Conservation (phyloP, 2,113 vertebrate species). For the Xyliphius kryptos region DNA sequence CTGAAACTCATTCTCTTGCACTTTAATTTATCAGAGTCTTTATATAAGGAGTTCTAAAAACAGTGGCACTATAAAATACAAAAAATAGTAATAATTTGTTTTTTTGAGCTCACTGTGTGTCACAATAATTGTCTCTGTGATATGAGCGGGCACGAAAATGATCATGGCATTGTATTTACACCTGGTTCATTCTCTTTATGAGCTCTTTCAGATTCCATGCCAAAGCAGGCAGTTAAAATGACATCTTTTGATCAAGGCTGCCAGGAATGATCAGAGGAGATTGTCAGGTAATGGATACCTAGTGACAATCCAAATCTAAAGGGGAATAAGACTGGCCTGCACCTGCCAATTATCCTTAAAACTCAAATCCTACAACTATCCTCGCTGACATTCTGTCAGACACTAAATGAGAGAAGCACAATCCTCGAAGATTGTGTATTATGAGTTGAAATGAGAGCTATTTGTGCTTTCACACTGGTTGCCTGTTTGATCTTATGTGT, state of each 20-base stretch:
- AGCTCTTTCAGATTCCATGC: constrained; percentile 95
- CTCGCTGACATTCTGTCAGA: constrained; percentile 78
- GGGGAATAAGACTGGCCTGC: constrained; percentile 93
- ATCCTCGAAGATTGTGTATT: constrained; percentile 96
- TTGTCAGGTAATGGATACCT: constrained; percentile 99
- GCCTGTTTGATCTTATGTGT: constrained; percentile 60
- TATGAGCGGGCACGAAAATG: constrained; percentile 99
- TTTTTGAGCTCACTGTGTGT: constrained; percentile 57
- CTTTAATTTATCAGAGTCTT: too few species aligned
- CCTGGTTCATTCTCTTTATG: constrained; percentile 95
- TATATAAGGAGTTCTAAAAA: too few species aligned
- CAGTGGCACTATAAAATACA: too few species aligned
- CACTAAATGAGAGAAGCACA: constrained; percentile 94
- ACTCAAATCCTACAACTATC: constrained; percentile 83
- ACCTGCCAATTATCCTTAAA: constrained; percentile 98
- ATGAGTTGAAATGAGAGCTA: constrained; percentile 99
- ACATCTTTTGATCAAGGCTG: constrained; percentile 99
- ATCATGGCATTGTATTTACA: constrained; percentile 99
- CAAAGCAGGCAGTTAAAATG: constrained; percentile 80
- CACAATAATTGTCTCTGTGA: constrained; percentile 99
- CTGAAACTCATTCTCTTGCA: too few species aligned
- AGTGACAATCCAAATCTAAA: constrained; percentile 98
- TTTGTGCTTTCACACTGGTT: constrained; percentile 96
- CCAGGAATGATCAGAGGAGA: constrained; percentile 98
- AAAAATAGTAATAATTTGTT: constrained; percentile 12